Evolutionary conservation across 2,113 vertebrate genomes (phyloP), one percentile per base, ranked within the genome.

Genomic region (Protomyctophum bolini): DNA sequence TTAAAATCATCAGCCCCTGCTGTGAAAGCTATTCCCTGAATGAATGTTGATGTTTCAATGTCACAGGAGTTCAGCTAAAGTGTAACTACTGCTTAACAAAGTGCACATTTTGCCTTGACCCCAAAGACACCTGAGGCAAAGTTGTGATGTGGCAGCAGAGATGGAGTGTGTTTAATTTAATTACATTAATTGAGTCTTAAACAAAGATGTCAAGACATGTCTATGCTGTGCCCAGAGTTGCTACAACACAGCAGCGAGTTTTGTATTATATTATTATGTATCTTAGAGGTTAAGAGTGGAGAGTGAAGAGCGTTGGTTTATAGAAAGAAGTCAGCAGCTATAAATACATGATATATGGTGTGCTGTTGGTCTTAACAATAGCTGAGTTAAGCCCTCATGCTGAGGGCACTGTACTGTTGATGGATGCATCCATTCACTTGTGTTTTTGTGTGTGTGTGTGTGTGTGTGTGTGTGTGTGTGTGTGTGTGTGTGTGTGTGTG

Each of bases 21-120:
- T 84, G 86, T 57, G 77, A 79, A 80, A 55, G 5, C 33, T 41
- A 80, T 81, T 66, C 46, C 33, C 58, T 73, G 57, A 83, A 73
- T 75, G 55, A 29, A 41, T 76, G 70, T 62, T 83, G 75, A 85
- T 77, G 71, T 85, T 84, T 82, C 68, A 81, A 47, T 66, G 74
- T 56, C 5, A 73, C 66, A 63, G 48, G 63, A 73, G 77, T 88
- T 85, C 55, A 83, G 66, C 77, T 73, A 72, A 80, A 85, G 61
- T 71, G 68, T 66, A 75, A 73, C 70, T 75, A 77, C 12, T 6
- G 58, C 61, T 73, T 72, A 75, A 73, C 58, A 14, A 75, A 54
- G 83, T 70, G 7, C 3, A 41, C 52, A 12, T 71, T 81, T 64
- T 14, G n/a, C 75, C 58, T 63, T 48, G 8, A 14, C 54, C 10